A percentile compares a stretch with the other conserved stretches of the same genome.
phyloP scores from a whole-genome alignment of 1,140 invertebrate genomes.

The Drosophila orena region DNA sequence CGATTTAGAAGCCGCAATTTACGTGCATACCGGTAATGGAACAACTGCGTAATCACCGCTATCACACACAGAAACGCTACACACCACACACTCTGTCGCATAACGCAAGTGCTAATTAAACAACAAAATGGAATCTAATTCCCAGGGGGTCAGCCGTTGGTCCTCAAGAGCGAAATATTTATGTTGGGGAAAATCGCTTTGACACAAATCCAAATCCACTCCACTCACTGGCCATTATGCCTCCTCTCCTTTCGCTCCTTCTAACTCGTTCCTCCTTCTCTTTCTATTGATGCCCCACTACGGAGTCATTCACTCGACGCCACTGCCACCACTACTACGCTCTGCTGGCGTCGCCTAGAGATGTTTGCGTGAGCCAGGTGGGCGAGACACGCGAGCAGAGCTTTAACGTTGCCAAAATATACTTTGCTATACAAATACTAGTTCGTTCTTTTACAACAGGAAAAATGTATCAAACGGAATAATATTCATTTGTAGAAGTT shows the following conservation, averaged over 20 bases:
- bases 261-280: conserved; percentile 20
- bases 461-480: too few relatives aligned
- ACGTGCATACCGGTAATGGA: conserved; percentile 1
- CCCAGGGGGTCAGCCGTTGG: conserved; percentile 11
- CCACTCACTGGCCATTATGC: conserved; percentile 17
- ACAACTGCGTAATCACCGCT: conserved; percentile 63
- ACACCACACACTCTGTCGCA: conserved; percentile 8
- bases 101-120: conserved; percentile 62
- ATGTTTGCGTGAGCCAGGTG: conserved; percentile 42
- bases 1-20: conserved; percentile 1
- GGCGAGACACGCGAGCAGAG: neutral
- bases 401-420: neutral
- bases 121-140: conserved; percentile 20
- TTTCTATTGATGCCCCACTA: conserved; percentile 39
- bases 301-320: conserved; percentile 64
- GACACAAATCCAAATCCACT: conserved; percentile 58
- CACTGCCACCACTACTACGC: conserved; percentile 35
- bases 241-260: neutral
- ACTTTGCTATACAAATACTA: too few relatives aligned
- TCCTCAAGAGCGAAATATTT: conserved; percentile 20
- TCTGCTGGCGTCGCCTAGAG: conserved; percentile 41
- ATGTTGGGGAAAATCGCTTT: conserved; percentile 37
- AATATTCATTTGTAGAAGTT: too few relatives aligned
- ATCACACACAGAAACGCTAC: conserved; percentile 20
- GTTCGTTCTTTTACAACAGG: neutral